Evolutionary conservation across 1,140 invertebrate species (phyloP), one percentile per base, ranked within the genome.

Genomic region (Rhizoglyphus robini): DNA sequence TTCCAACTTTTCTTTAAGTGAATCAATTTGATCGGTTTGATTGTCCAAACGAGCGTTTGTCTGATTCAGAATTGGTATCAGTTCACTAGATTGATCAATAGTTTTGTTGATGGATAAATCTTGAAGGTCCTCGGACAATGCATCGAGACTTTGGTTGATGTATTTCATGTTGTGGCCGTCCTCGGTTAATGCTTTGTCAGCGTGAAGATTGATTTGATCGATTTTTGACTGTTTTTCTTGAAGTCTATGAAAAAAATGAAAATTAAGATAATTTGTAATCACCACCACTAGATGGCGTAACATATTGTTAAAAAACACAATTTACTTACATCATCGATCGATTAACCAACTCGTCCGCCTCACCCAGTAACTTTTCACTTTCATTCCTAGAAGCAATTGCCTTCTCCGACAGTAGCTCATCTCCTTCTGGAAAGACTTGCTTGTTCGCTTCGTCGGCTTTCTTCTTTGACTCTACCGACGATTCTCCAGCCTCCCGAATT

Each of bases 321-420:
- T n/a, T n/a, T n/a, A n/a, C n/a, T n/a, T n/a, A n/a, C n/a, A n/a
- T n/a, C n/a, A n/a, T n/a, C n/a, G n/a, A n/a, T n/a, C n/a, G n/a
- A n/a, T n/a, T n/a, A n/a, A n/a, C 71, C 27, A 73, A 34, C 57
- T 69, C 67, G 46, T 70, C 71, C 2, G 72, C 72, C 65, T 70
- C 82, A 18, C 80, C 72, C 0, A 86, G 78, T 18, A 96, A 75
- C 20, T 81, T 72, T 0, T 77, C 72, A 74, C 85, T 87, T 3
- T 78, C 80, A 46, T 73, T 61, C 70, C 87, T 83, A 0, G 85
- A 84, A 70, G 81, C 73, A 25, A 77, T 74, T 74, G 93, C 88
- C 77, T 85, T n/a, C 70, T 48, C 73, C 69, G 73, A 75, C 47
- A 68, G 67, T 67, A 67, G 71, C 46, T 69, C 67, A 34, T 65